These are phyloP conservation scores for Darevskia nairensis DNA, from an alignment of 2,797 vertebrate species.

Conservation along the genomic window DNA sequence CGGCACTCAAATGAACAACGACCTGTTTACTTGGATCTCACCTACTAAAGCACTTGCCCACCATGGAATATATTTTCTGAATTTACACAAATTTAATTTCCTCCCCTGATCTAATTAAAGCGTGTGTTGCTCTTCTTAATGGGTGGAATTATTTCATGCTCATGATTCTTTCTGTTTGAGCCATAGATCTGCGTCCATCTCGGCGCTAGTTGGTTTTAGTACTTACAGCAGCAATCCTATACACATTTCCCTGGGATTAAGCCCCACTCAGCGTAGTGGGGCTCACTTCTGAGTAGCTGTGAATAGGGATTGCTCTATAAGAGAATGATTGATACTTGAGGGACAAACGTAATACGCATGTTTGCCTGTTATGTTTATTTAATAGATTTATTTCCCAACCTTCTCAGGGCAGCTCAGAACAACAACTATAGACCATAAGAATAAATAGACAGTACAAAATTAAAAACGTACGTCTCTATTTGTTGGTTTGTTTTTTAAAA, in stretches of 20 bases:
- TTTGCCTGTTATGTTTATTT: conserved; percentile 23
- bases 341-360: conserved; percentile 48
- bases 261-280: background rate
- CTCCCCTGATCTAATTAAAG: conserved; percentile 62
- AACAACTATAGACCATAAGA: background rate
- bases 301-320: background rate
- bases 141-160: conserved; percentile 65
- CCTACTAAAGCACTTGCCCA: conserved; percentile 57
- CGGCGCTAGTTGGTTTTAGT: conserved; percentile 49
- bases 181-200: conserved; percentile 56
- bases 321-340: conserved; percentile 32
- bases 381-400: background rate
- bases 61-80: conserved; percentile 54
- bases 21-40: conserved; percentile 53
- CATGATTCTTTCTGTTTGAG: conserved; percentile 55
- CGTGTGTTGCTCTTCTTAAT: conserved; percentile 56
- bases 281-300: background rate
- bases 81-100: conserved; percentile 68
- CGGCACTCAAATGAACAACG: conserved; percentile 37
- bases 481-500: background rate
- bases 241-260: background rate
- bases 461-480: background rate
- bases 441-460: background rate
- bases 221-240: background rate
- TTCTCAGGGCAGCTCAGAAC: background rate